These are phyloP conservation scores for Dasypus novemcinctus DNA, from an alignment of 2,113 vertebrate species.

Conservation along the genomic window DNA sequence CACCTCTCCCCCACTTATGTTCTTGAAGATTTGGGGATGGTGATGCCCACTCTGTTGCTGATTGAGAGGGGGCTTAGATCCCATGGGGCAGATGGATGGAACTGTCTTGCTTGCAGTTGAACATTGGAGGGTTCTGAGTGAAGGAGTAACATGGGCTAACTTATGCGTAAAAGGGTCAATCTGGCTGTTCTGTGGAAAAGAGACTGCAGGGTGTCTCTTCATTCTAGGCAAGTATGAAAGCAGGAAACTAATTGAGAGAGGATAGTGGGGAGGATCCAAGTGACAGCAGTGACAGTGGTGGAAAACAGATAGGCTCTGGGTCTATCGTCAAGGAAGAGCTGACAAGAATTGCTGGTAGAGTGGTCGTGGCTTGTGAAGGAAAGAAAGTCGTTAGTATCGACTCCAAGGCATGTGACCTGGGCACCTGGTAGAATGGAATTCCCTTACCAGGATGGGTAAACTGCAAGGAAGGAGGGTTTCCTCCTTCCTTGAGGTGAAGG, in stretches of 20 bases:
- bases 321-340: not conserved
- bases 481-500: not conserved
- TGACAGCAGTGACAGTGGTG: rapidly evolving
- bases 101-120: too few relatives aligned
- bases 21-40: too few relatives aligned
- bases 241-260: not conserved
- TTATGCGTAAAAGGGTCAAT: not conserved
- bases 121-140: not conserved
- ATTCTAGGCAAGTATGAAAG: not conserved
- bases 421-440: not conserved
- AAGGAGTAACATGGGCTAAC: not conserved
- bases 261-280: not conserved
- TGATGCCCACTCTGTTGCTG: too few relatives aligned
- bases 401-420: not conserved
- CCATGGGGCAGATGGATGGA: too few relatives aligned
- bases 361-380: not conserved
- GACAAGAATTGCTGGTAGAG: not conserved
- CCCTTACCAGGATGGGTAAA: not conserved
- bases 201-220: not conserved
- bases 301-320: not conserved
- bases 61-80: too few relatives aligned
- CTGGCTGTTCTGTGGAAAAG: not conserved
- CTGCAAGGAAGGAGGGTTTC: too few relatives aligned
- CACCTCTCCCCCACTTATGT: too few relatives aligned
- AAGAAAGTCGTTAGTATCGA: not conserved